Evolutionary conservation across 2,113 vertebrate species (phyloP).

Genomic region (Anarhynchus alexandrinus): DNA sequence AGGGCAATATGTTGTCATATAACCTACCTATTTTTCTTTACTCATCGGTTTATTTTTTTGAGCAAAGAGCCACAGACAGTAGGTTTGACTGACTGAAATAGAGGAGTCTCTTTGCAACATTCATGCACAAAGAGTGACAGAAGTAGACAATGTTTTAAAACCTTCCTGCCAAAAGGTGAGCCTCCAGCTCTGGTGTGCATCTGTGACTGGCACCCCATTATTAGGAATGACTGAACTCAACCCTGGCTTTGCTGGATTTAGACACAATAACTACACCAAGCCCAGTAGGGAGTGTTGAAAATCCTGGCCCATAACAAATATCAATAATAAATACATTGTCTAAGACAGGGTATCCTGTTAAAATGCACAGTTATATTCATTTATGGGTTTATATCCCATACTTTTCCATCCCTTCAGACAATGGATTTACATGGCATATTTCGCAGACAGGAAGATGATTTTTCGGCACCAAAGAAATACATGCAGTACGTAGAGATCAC

Average conservation of each 20-base stretch:
- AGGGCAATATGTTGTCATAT: background rate
- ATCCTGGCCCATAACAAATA: background rate
- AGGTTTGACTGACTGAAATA: background rate
- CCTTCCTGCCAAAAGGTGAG: background rate
- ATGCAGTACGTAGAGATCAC: background rate
- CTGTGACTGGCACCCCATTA: background rate
- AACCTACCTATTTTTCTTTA: background rate
- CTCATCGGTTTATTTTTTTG: background rate
- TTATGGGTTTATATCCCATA: background rate
- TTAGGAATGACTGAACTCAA: background rate
- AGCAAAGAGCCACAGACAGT: background rate
- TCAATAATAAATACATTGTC: background rate
- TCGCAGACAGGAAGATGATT: background rate
- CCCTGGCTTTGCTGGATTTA: background rate
- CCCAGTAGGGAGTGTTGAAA: background rate
- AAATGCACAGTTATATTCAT: background rate
- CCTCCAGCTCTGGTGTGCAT: background rate
- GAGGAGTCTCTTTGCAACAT: background rate
- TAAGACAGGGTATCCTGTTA: background rate
- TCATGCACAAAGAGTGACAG: background rate
- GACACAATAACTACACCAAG: background rate
- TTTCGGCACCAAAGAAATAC: background rate
- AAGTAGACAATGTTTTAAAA: background rate
- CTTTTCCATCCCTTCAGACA: background rate
- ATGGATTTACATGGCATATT: background rate